A percentile compares a stretch with the other conserved stretches of the same genome.
Conservation (phyloP, 2,797 vertebrate genomes). For the Rhinichthys osculus region DNA sequence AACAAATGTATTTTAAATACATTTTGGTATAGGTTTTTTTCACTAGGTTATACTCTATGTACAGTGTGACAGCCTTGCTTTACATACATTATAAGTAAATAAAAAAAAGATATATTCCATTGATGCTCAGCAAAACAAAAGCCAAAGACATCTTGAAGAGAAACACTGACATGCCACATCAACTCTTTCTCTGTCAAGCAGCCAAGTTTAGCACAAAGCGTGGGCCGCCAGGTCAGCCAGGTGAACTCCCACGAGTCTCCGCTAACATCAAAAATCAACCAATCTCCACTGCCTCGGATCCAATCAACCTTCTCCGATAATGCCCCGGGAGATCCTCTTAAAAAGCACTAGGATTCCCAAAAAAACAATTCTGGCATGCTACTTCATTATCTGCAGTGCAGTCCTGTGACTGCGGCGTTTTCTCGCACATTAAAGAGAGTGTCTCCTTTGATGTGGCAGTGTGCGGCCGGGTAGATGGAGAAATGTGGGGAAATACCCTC, state of each 20-base stretch:
- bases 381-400: conserved; percentile 21
- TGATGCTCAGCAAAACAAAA: conserved; percentile 13
- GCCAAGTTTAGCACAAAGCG: conserved; percentile 31
- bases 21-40: too few species aligned
- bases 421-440: conserved; percentile 30
- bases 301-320: conserved; percentile 25
- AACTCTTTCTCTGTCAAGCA: conserved; percentile 14
- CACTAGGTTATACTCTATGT: neutral
- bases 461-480: neutral
- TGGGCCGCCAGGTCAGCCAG: conserved; percentile 39
- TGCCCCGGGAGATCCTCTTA: conserved; percentile 12
- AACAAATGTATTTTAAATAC: too few species aligned
- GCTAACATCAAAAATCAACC: conserved; percentile 41
- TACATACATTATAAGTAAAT: neutral
- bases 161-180: conserved; percentile 21
- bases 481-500: conserved; percentile 27
- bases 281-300: conserved; percentile 43
- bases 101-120: neutral
- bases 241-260: conserved; percentile 27
- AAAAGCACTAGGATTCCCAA: conserved; percentile 34
- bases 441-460: conserved; percentile 42
- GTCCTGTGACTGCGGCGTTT: conserved; percentile 15
- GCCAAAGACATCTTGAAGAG: conserved; percentile 9
- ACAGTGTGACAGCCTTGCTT: neutral
- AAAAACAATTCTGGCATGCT: conserved; percentile 25